Base-by-base conservation (phyloP, 2,797 vertebrate species). In the Sebastes taczanowskii region DNA sequence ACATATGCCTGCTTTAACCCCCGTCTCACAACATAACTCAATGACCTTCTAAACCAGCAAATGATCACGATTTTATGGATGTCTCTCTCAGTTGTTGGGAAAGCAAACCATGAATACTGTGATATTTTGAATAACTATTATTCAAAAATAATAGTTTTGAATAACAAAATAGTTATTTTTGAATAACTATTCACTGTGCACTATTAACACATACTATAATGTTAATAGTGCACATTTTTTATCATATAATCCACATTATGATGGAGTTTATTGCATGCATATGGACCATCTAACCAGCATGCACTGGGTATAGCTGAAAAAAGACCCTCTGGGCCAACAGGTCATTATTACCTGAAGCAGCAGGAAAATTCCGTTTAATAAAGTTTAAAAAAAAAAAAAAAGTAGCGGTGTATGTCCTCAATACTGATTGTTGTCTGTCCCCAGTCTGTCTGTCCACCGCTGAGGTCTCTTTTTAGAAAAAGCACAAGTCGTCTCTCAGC, bases 271-370 rank as follows among this genome's bases (percentile, higher is more conserved):
- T 60, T 53, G 20, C 22, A 59, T 18, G 22, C 42, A 65, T 46
- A 29, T 16, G n/a, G 5, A 38, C 20, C 52, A 20, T 61, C 5
- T 56, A 38, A 35, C 29, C 55, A 46, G 18, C 52, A 58, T 67
- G 67, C 70, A 53, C 6, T 8, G 27, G 18, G 13, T 3, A 16
- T 42, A 55, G 32, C n/a, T 56, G n/a, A 25, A 42, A 74, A 74
- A 23, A 0, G 8, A 75, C 27, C 46, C 16, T 74, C 29, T 60
- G 70, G 52, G 30, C 35, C 52, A 62, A 66, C 46, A 79, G 58
- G 62, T 77, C 61, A 62, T 59, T 46, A 27, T 94, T 94, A 94
- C 93, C 93, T 93, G 89, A 90, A 88, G 79, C 83, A 77, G 76
- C 80, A 83, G 46, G 80, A 78, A 91, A 89, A 81, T 62, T 73